Conservation (phyloP, 2,113 vertebrate genomes). For the Chamaea fasciata region DNA sequence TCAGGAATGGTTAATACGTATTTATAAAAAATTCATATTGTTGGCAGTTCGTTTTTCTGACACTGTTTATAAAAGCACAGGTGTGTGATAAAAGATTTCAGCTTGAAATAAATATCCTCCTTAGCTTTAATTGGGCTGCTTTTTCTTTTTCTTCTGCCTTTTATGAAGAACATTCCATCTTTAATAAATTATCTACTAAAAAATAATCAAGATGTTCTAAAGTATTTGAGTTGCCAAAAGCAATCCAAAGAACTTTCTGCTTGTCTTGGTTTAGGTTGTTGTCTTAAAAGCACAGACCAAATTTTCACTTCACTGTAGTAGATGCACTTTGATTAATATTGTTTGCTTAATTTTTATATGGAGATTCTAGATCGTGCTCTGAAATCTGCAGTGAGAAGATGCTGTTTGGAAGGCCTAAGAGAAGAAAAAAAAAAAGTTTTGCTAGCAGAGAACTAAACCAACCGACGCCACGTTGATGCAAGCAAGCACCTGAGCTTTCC, state of each 20-base stretch:
- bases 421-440: neutral
- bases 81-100: neutral
- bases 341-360: neutral
- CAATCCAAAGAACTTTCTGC: neutral
- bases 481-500: neutral
- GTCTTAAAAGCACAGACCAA: neutral
- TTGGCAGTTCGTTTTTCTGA: slow-evolving; percentile 10
- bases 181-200: slow-evolving; percentile 11
- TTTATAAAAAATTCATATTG: neutral
- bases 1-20: neutral
- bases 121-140: neutral
- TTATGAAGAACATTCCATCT: neutral
- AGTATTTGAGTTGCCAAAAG: neutral
- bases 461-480: neutral
- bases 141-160: neutral
- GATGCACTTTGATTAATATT: slow-evolving; percentile 32
- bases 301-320: neutral
- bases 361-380: neutral
- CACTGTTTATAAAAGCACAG: neutral
- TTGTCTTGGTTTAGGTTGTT: neutral
- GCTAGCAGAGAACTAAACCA: neutral
- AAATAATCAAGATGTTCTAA: neutral
- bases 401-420: neutral
- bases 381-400: neutral
- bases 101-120: neutral